Evolutionary conservation across 2,888 invertebrate genomes (phyloP).

Genomic region (Kuschelorhynchus macadamiae): DNA sequence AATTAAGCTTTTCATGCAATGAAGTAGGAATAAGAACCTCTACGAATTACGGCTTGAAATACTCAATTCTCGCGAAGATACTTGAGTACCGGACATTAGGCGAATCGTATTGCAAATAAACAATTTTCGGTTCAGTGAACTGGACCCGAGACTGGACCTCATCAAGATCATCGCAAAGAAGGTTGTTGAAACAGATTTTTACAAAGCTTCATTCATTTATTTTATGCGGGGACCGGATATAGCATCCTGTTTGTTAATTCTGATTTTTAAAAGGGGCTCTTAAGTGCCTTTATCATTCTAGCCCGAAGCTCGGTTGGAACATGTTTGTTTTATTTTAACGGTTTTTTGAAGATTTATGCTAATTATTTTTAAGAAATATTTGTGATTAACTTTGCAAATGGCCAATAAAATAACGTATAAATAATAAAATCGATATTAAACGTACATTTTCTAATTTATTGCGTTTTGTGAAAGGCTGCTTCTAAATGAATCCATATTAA

Average conservation of each 20-base stretch:
- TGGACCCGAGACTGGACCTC: constrained; percentile 36
- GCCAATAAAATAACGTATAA: no score
- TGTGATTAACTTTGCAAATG: no score
- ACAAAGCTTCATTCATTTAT: constrained; percentile 35
- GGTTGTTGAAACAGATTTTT: constrained; percentile 47
- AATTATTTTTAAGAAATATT: no score
- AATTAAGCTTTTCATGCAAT: no score
- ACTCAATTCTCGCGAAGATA: no score
- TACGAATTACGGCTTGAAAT: no score
- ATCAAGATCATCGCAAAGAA: constrained; percentile 46
- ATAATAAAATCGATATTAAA: no score
- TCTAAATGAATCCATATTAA: no score
- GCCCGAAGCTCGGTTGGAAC: constrained; percentile 12
- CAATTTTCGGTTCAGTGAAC: constrained; percentile 41
- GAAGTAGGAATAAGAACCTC: no score
- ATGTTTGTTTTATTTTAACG: not conserved
- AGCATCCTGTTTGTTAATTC: constrained; percentile 32
- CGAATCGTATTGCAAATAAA: constrained; percentile 33
- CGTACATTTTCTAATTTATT: no score
- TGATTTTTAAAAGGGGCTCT: constrained; percentile 20
- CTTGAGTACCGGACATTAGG: no score
- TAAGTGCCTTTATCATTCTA: not conserved
- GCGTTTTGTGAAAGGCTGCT: no score
- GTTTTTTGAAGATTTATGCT: constrained; percentile 1
- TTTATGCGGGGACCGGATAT: constrained; percentile 42